Percentiles rank a stretch among this genome's conserved stretches.
phyloP scores from a whole-genome alignment of 92 coral and sea anemone genomes.

The Pocillopora meandrina region DNA sequence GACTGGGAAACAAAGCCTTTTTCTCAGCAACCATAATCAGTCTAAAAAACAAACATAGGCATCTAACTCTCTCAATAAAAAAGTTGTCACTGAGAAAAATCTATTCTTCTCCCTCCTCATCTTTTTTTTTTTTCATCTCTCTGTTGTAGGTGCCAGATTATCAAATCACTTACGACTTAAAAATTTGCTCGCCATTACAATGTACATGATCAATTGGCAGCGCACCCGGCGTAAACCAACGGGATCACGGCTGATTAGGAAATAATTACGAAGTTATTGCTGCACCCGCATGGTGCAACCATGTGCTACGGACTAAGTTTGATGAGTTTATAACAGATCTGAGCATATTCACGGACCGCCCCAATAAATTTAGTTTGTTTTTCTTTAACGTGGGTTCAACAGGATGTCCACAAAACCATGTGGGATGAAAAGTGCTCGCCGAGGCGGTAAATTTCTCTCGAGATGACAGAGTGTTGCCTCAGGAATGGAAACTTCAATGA shows the following conservation, averaged over 20 bases:
- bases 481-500: neutral
- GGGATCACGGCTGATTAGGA: constrained; percentile 34
- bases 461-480: neutral
- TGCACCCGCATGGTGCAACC: constrained; percentile 19
- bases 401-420: neutral
- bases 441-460: neutral
- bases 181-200: constrained; percentile 16
- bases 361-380: constrained; percentile 32
- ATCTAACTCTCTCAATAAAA: neutral
- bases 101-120: neutral
- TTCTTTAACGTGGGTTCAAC: constrained; percentile 20
- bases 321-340: constrained; percentile 44
- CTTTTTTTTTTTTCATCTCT: neutral
- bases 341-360: constrained; percentile 37
- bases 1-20: too few species aligned
- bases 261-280: constrained; percentile 41
- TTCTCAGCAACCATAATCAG: too few species aligned
- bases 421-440: neutral
- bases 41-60: too few species aligned
- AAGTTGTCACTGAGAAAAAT: neutral
- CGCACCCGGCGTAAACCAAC: constrained; percentile 19
- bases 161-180: neutral
- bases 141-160: neutral
- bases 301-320: constrained; percentile 41
- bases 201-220: constrained; percentile 6